Percentiles rank a stretch among this genome's conserved stretches.
Conservation (phyloP, 2,888 invertebrate genomes). For the Nebria salina region DNA sequence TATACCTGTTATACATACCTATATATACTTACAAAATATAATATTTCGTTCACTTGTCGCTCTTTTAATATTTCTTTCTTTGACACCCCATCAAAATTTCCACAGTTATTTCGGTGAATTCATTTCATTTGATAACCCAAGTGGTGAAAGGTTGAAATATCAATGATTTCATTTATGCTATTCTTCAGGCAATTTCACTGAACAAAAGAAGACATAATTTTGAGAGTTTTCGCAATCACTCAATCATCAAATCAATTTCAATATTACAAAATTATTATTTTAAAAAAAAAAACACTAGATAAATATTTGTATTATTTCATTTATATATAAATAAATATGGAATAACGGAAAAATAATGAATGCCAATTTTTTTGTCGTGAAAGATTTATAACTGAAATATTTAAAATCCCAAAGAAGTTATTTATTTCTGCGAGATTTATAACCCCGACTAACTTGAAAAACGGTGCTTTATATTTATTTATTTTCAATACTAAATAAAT, state of each 20-base stretch:
- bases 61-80: background rate
- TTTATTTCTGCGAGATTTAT: background rate
- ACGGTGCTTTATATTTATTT: background rate
- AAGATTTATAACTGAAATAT: background rate
- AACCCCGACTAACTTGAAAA: background rate
- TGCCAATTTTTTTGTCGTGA: background rate
- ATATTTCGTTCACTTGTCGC: constrained; percentile 29
- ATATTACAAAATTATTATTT: no score
- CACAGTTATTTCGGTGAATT: no score
- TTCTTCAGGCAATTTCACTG: no score
- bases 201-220: no score
- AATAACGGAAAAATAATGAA: background rate
- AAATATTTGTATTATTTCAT: no score
- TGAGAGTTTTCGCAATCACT: no score
- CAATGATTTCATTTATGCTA: no score
- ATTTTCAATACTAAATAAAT: background rate
- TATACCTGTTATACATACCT: background rate
- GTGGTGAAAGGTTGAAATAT: no score
- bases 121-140: no score
- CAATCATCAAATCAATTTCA: no score
- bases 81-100: no score
- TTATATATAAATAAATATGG: background rate
- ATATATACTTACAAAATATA: background rate
- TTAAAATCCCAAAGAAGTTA: background rate
- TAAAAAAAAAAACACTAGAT: no score